These are phyloP conservation scores for Epizoanthus ramosus DNA, from an alignment of 92 coral and sea anemone genomes.

Conservation along the genomic window DNA sequence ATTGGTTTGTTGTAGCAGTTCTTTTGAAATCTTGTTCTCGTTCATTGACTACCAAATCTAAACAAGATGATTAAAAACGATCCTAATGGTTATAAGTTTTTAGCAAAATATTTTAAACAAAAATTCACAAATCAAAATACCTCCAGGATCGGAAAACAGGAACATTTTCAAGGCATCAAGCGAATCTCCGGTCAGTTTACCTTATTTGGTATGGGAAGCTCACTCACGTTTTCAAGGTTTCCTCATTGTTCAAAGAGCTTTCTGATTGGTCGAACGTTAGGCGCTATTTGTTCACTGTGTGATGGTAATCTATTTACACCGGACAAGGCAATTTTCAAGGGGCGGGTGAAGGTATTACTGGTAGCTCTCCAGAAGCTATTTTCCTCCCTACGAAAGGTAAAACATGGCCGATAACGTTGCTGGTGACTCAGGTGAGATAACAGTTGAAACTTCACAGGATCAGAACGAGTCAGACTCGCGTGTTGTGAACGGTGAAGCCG, in stretches of 20 bases:
- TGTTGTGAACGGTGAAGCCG: conserved; percentile 35
- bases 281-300: conserved; percentile 34
- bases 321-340: conserved; percentile 42
- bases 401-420: conserved; percentile 30
- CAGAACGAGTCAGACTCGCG: conserved; percentile 6
- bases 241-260: conserved; percentile 34
- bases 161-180: background rate
- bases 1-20: no score
- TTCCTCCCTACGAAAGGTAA: background rate
- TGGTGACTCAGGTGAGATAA: conserved; percentile 9
- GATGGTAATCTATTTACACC: conserved; percentile 43
- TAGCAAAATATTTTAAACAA: no score
- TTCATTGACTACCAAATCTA: no score
- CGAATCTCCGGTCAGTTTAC: conserved; percentile 25
- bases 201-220: conserved; percentile 36
- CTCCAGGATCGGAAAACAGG: no score
- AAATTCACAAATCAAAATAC: no score
- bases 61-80: no score
- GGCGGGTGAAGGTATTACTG: conserved; percentile 23
- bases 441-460: background rate
- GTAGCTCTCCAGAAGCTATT: conserved; percentile 1
- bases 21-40: no score
- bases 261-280: conserved; percentile 66
- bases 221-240: conserved; percentile 17
- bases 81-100: no score